These are phyloP conservation scores for Oryzaephilus surinamensis DNA, from an alignment of 1,140 invertebrate species.

Conservation along the genomic window DNA sequence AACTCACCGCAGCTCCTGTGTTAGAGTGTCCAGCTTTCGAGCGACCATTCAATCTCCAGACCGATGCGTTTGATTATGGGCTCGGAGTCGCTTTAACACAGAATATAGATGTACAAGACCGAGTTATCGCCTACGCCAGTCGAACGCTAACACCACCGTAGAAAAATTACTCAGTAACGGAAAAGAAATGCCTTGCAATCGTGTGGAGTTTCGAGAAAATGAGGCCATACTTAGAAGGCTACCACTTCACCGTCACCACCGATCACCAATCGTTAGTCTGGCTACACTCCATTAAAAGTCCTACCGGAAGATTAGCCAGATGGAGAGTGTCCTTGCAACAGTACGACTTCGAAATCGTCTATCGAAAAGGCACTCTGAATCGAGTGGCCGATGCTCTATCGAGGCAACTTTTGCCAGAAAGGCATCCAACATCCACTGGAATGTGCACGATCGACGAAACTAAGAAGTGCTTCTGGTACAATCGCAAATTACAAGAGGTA, in stretches of 20 bases:
- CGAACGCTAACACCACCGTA: constrained; percentile 26
- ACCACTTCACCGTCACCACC: constrained; percentile 16
- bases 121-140: constrained; percentile 31
- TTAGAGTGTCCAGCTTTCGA: constrained; percentile 24
- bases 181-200: constrained; percentile 37
- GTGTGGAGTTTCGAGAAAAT: constrained; percentile 28
- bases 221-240: constrained; percentile 22
- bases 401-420: not conserved
- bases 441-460: not conserved
- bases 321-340: constrained; percentile 31
- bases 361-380: constrained; percentile 28
- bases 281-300: constrained; percentile 15
- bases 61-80: constrained; percentile 14
- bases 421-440: not conserved
- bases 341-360: constrained; percentile 17
- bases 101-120: constrained; percentile 16
- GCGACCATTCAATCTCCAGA: constrained; percentile 13
- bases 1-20: constrained; percentile 15
- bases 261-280: constrained; percentile 20
- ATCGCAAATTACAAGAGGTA: not conserved
- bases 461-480: not conserved
- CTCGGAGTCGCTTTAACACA: constrained; percentile 13
- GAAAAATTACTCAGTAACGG: constrained; percentile 30
- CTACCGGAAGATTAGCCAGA: constrained; percentile 15
- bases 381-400: not conserved